Evolutionary conservation across 2,797 vertebrate genomes (phyloP), one percentile per base, ranked within the genome.

Genomic region (Catostomus latipinnis): DNA sequence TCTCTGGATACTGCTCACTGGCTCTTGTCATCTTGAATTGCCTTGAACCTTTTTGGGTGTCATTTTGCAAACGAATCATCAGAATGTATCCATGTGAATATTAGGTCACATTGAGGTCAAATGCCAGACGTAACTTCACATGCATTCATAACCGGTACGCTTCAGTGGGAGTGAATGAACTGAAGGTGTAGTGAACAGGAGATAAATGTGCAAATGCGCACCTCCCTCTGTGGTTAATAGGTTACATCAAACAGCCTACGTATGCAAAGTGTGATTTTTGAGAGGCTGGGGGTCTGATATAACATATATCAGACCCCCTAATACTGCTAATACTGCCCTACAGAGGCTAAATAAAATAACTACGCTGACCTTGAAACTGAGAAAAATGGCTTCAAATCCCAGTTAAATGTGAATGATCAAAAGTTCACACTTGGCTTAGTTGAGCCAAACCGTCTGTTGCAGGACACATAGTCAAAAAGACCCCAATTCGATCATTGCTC

Each of bases 81-180:
- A 14, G 65, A 69, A 52, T 48, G 13, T 45, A 53, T 71, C n/a
- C 12, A 34, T 60, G n/a, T 71, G 46, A 60, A 45, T 6, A 6
- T 8, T 53, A 16, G 22, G 53, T 63, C 67, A 71, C 48, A 57
- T 68, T 74, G 7, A 81, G 83, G 78, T 88, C 71, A 82, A 67
- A 78, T 66, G 72, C 78, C 71, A 58, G 58, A 58, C 2, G 0
- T 13, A 65, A 76, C 14, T 3, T 82, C 83, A 74, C 78, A 87
- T 85, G 81, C 63, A 87, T 74, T 46, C 71, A 48, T 74, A 76
- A 54, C 43, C 11, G 58, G 13, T 50, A 8, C 9, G 34, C 53
- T n/a, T 60, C 46, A 67, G 18, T 60, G 49, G 63, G 60, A 67
- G 70, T 57, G 10, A 71, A 71, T 65, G 8, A 68, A 67, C 4